Evolutionary conservation across 2,888 invertebrate species (phyloP).

Genomic region (Drosophila sordidula): DNA sequence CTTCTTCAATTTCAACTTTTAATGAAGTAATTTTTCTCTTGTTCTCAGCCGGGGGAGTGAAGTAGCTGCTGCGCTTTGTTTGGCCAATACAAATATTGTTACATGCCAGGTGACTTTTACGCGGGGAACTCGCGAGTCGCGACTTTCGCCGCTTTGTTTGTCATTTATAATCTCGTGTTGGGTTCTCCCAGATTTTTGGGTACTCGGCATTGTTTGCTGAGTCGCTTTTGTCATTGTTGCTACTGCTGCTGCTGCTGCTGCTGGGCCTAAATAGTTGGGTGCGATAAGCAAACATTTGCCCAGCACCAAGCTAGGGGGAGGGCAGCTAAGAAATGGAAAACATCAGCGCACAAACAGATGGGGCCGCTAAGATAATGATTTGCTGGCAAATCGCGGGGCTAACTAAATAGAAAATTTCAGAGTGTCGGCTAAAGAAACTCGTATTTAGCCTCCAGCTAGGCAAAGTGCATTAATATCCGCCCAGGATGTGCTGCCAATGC

Average conservation of each 20-base stretch:
- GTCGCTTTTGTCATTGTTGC: conserved; percentile 28
- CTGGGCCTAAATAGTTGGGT: conserved; percentile 36
- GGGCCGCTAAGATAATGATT: conserved; percentile 28
- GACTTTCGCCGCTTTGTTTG: conserved; percentile 59
- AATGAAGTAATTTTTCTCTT: conserved; percentile 75
- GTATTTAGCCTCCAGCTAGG: background rate
- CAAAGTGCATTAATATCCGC: too few relatives aligned
- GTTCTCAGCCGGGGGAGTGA: conserved; percentile 11
- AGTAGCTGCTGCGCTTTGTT: conserved; percentile 58
- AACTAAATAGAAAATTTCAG: conserved; percentile 12
- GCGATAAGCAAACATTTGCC: conserved; percentile 51
- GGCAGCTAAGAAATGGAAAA: conserved; percentile 1
- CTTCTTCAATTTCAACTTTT: conserved; percentile 65
- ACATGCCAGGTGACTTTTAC: conserved; percentile 56
- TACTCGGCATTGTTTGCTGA: conserved; percentile 42
- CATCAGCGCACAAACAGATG: conserved; percentile 30
- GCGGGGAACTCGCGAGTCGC: conserved; percentile 14
- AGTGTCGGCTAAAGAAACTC: background rate
- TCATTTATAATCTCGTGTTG: conserved; percentile 56
- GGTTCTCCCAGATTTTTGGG: conserved; percentile 12
- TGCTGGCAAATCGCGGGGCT: conserved; percentile 23
- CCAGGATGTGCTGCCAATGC: too few relatives aligned
- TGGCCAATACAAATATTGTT: conserved; percentile 57
- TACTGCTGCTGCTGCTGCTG: conserved; percentile 10
- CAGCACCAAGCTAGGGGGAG: conserved; percentile 1